Conservation (phyloP, 2,113 vertebrate species). For the Zootoca vivipara region DNA sequence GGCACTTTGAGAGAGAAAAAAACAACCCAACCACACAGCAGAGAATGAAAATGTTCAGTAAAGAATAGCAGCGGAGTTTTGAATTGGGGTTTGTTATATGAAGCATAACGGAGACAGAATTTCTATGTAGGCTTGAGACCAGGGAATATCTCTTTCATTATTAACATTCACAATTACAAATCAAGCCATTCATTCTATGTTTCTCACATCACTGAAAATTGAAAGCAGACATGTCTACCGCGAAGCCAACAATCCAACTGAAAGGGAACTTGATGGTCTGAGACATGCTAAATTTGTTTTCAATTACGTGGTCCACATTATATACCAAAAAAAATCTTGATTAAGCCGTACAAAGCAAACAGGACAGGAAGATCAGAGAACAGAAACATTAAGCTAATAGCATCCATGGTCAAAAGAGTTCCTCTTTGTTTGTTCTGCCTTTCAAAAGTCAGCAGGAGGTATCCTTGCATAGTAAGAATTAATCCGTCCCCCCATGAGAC, state of each 20-base stretch:
- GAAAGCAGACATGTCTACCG: slow-evolving; percentile 75
- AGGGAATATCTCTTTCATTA: slow-evolving; percentile 56
- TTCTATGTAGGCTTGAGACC: background rate
- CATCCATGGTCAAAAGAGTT: slow-evolving; percentile 25
- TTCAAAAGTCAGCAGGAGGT: slow-evolving; percentile 58
- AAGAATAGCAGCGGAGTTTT: slow-evolving; percentile 19
- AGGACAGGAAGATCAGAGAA: slow-evolving; percentile 64
- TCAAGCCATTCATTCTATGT: slow-evolving; percentile 69
- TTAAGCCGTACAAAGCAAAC: slow-evolving; percentile 66
- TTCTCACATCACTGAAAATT: slow-evolving; percentile 78
- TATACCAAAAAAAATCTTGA: slow-evolving; percentile 55
- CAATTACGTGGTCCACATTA: slow-evolving; percentile 73
- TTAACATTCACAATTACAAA: slow-evolving; percentile 73
- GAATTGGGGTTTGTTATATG: slow-evolving; percentile 40
- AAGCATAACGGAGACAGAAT: slow-evolving; percentile 47
- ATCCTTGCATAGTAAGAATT: slow-evolving; percentile 56
- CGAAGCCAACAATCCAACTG: slow-evolving; percentile 57
- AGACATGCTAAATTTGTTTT: slow-evolving; percentile 76
- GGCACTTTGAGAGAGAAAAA: background rate
- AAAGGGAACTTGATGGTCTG: slow-evolving; percentile 65
- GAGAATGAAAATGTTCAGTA: background rate
- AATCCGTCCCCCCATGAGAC: slow-evolving; percentile 47
- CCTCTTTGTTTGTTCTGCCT: background rate
- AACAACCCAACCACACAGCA: background rate
- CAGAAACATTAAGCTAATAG: slow-evolving; percentile 50